Percentiles rank a stretch among this genome's conserved stretches.
Conservation (phyloP, 2,888 invertebrate species). For the Idaea dimidiata region DNA sequence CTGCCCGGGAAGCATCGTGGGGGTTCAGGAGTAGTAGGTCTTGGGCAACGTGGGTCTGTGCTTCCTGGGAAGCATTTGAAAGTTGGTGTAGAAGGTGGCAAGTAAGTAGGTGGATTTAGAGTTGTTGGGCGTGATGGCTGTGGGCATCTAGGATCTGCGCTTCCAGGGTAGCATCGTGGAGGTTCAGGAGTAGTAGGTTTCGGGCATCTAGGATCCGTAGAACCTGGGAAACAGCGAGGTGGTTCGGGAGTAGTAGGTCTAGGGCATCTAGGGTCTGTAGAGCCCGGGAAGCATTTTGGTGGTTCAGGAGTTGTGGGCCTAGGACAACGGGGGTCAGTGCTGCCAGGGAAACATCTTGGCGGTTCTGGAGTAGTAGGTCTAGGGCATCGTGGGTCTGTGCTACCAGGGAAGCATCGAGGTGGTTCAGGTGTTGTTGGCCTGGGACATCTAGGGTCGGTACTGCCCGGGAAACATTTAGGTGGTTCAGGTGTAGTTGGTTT, state of each 20-base stretch:
- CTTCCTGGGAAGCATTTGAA: conserved; percentile 38
- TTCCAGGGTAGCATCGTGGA: conserved; percentile 33
- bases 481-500: conserved; percentile 28
- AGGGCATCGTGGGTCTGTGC: conserved; percentile 39
- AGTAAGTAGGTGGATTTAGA: conserved; percentile 16
- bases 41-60: conserved; percentile 39
- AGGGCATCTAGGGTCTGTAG: conserved; percentile 40
- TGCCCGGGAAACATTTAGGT: conserved; percentile 27
- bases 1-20: conserved; percentile 33
- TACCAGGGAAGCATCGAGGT: conserved; percentile 42
- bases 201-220: conserved; percentile 30
- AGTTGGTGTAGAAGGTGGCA: conserved; percentile 28
- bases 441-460: conserved; percentile 41
- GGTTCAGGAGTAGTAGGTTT: conserved; percentile 35
- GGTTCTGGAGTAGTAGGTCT: conserved; percentile 29
- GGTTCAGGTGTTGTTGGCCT: conserved; percentile 33
- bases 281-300: conserved; percentile 36
- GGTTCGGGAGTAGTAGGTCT: conserved; percentile 34
- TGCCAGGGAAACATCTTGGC: conserved; percentile 38
- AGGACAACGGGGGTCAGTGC: conserved; percentile 37
- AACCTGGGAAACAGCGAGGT: conserved; percentile 34
- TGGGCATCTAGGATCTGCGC: conserved; percentile 31
- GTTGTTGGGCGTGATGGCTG: conserved; percentile 30
- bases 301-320: conserved; percentile 19
- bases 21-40: conserved; percentile 34